Evolutionary conservation across 2,113 vertebrate genomes (phyloP).

Genomic region (Ptilorrhoa leucosticta): DNA sequence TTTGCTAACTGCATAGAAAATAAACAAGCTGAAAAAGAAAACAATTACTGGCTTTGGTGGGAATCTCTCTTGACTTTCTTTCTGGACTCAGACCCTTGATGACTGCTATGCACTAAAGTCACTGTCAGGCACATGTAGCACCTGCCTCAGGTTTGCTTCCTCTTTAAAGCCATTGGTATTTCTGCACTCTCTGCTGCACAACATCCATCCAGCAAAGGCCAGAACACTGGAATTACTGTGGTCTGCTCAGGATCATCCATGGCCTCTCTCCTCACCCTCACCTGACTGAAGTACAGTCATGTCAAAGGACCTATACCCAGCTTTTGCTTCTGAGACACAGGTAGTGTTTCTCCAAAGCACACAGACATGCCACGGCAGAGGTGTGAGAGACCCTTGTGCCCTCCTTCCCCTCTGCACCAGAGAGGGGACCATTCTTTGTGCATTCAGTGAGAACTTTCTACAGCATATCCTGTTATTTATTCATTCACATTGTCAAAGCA

Average conservation of each 20-base stretch:
- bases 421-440: neutral
- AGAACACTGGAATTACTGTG: neutral
- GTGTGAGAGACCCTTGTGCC: neutral
- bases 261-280: neutral
- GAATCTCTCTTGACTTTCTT: constrained; percentile 4
- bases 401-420: neutral
- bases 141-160: neutral
- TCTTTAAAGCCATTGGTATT: neutral
- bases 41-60: constrained; percentile 19
- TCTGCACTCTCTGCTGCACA: neutral
- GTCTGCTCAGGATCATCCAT: neutral
- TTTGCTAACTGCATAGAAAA: constrained; percentile 55
- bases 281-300: neutral
- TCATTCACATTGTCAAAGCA: neutral
- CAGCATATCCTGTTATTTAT: neutral
- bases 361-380: neutral
- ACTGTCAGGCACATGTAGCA: neutral
- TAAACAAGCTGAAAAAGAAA: constrained; percentile 55
- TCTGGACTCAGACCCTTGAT: neutral
- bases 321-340: neutral
- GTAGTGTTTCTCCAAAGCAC: neutral
- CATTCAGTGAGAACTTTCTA: neutral
- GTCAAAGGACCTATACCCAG: neutral
- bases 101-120: neutral
- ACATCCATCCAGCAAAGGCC: neutral